Evolutionary conservation across 2,888 invertebrate genomes (phyloP).

Genomic region (Creontiades dilutus): DNA sequence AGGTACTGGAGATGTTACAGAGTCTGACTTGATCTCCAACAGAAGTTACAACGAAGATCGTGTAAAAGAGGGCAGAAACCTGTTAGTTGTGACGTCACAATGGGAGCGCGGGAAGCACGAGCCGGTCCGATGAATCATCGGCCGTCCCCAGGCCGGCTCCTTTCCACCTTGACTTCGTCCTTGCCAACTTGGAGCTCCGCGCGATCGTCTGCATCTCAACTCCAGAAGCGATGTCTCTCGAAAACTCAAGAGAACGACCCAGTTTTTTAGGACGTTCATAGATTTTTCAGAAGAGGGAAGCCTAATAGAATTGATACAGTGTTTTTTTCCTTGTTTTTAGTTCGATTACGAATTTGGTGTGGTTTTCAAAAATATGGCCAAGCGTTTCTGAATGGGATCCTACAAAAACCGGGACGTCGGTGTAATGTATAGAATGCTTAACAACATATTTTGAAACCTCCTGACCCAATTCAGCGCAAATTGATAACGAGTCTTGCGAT

Average conservation of each 20-base stretch:
- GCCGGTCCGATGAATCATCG: conserved; percentile 64
- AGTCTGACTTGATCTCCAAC: conserved; percentile 9
- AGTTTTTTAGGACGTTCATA: too few relatives aligned
- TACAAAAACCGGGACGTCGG: too few relatives aligned
- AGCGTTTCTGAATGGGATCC: too few relatives aligned
- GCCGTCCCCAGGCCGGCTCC: conserved; percentile 36
- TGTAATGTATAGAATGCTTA: too few relatives aligned
- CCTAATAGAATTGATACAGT: too few relatives aligned
- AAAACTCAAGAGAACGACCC: not conserved
- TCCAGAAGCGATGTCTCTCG: not conserved
- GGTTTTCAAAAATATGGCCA: too few relatives aligned
- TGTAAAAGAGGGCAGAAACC: conserved; percentile 65
- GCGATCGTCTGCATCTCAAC: not conserved
- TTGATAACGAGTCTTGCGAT: not conserved
- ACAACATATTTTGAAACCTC: not conserved
- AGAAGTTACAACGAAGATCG: conserved; percentile 20
- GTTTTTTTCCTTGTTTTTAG: too few relatives aligned
- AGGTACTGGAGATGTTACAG: not conserved
- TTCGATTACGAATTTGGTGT: too few relatives aligned
- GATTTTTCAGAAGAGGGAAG: too few relatives aligned
- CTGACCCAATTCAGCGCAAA: not conserved
- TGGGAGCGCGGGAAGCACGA: conserved; percentile 60
- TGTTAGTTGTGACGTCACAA: conserved; percentile 67
- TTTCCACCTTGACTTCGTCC: conserved; percentile 64
- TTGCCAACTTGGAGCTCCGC: conserved; percentile 34